Evolutionary conservation across 2,888 invertebrate species (phyloP).

Genomic region (Tetragonula carbonaria): DNA sequence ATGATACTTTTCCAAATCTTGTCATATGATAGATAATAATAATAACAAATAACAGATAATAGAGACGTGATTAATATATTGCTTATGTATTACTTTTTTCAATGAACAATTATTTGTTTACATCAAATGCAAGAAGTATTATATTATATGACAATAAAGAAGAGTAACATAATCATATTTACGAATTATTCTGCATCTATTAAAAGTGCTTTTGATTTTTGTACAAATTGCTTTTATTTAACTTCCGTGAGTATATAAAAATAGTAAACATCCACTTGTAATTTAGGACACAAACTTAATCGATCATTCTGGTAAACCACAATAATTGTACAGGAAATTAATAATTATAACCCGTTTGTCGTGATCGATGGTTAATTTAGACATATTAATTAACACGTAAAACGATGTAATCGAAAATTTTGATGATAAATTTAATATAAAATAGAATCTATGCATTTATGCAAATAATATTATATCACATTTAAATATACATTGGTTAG

Average conservation of each 20-base stretch:
- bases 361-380: conserved; percentile 39
- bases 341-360: conserved; percentile 52
- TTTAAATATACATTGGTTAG: neutral
- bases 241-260: neutral
- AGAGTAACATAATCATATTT: neutral
- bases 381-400: conserved; percentile 13
- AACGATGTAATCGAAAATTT: neutral
- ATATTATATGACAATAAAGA: neutral
- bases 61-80: no score
- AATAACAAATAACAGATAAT: no score
- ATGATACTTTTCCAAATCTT: neutral
- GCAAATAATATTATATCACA: neutral
- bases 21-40: neutral
- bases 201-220: neutral
- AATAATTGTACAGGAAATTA: conserved; percentile 65
- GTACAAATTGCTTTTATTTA: neutral
- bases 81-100: no score
- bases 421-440: neutral
- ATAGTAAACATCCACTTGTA: conserved; percentile 5
- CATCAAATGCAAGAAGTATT: neutral
- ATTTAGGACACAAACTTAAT: conserved; percentile 45
- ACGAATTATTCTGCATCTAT: neutral
- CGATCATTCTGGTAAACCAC: conserved; percentile 48
- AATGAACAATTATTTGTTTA: no score
- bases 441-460: neutral